Evolutionary conservation across 2,888 invertebrate genomes (phyloP), one percentile per base, ranked within the genome.

Genomic region (Exocentrus adspersus): DNA sequence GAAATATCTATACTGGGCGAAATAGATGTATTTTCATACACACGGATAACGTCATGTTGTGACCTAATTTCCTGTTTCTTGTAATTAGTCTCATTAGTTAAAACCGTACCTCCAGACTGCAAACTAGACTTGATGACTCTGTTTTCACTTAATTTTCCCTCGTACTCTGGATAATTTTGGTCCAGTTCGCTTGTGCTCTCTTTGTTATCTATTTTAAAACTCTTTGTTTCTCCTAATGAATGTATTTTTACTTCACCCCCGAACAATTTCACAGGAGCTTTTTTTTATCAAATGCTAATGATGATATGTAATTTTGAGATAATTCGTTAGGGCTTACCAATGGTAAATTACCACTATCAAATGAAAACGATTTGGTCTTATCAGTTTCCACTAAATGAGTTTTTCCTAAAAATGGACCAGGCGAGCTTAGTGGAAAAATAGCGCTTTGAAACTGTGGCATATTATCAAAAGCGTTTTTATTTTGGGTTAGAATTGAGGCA

Each of bases 321-420:
- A 58, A 21, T 41, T 71, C 71, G 17, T 54, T 61, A 5, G 71
- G 66, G 32, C 68, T 71, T 30, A 69, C 14, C 12, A 66, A 37
- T 6, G 74, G 70, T 52, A 72, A 41, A 20, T 70, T 67, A 0
- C 78, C 78, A 56, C 79, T 80, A 56, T 83, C 83, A 64, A 81
- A 83, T 0, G 82, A 82, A 69, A 82, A 82, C 6, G 82, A 82
- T 69, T 83, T 82, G 32, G 65, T 76, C 72, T 83, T 83, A 56
- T 83, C 83, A 41, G 78, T 78, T 30, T 94, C 93, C 12, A 94
- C 91, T 32, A 94, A 84, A 52, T 93, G 87, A 1, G 94, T 94
- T 76, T 92, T 92, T 3, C 94, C 94, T 19, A 94, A 84, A 67
- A 93, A 84, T 0, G 94, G 94, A 0, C 94, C 94, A 0, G 94